A percentile compares a stretch with the other conserved stretches of the same genome.
Evolutionary conservation across 2,113 vertebrate genomes (phyloP).

Genomic region (Chascanopsetta lugubris): DNA sequence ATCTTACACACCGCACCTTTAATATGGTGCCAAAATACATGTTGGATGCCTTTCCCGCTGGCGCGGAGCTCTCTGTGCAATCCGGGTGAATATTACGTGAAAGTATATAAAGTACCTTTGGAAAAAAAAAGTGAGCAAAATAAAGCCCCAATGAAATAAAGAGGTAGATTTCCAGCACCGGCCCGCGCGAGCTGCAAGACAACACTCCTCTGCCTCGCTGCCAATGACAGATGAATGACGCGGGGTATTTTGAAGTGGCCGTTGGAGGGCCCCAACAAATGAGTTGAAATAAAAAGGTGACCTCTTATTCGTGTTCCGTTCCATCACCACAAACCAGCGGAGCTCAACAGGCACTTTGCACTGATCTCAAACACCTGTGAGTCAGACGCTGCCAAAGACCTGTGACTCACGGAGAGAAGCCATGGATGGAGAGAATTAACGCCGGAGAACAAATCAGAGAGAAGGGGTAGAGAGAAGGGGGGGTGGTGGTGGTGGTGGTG

Average conservation of each 20-base stretch:
- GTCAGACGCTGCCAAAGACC: constrained; percentile 58
- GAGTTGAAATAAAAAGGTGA: constrained; percentile 49
- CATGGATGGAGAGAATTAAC: constrained; percentile 17
- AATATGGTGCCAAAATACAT: no score
- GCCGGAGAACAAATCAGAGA: not conserved
- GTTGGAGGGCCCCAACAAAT: constrained; percentile 43
- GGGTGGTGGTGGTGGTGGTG: not conserved
- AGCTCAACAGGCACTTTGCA: constrained; percentile 59
- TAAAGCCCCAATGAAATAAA: no score
- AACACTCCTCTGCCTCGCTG: constrained; percentile 8
- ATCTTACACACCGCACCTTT: no score
- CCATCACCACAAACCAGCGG: constrained; percentile 48
- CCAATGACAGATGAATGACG: constrained; percentile 47
- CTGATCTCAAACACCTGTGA: constrained; percentile 65
- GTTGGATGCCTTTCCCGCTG: no score
- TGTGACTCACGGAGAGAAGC: constrained; percentile 52
- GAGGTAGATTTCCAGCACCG: not conserved
- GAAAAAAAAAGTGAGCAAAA: no score
- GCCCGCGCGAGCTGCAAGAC: not conserved
- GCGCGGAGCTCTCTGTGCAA: no score
- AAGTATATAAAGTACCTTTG: not conserved
- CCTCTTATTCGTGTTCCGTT: constrained; percentile 58
- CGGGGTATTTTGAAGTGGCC: constrained; percentile 37
- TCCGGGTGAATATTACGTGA: no score
- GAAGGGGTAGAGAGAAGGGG: not conserved